A percentile compares a stretch with the other conserved stretches of the same genome.
These are phyloP conservation scores for mouse (Mus musculus) DNA, from an alignment of 2,113 vertebrate genomes.

Conservation along the genomic window GRCm39 chr13:34377001-34377500, in stretches of 20 bases:
- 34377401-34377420: conserved; percentile 94
- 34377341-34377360: fast-evolving
- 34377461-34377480: conserved; percentile 29
- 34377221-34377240: conserved; percentile 84
- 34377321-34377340: fast-evolving
- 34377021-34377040: background rate
- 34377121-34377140: conserved; percentile 23
- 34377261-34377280: conserved; percentile 22
- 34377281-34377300: conserved; percentile 63
- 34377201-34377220: conserved; percentile 59
- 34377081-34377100: background rate
- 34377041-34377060: background rate
- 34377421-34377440: background rate
- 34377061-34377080: background rate
- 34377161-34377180: background rate
- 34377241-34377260: conserved; percentile 83
- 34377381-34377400: conserved; percentile 97
- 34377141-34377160: conserved; percentile 3
- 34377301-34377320: background rate
- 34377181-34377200: conserved; percentile 31
- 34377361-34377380: conserved; percentile 88
- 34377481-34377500: background rate
- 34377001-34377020: fast-evolving
- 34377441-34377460: background rate
- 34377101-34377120: background rate